Conservation (phyloP, 2,113 vertebrate genomes). For the Pavo muticus region DNA sequence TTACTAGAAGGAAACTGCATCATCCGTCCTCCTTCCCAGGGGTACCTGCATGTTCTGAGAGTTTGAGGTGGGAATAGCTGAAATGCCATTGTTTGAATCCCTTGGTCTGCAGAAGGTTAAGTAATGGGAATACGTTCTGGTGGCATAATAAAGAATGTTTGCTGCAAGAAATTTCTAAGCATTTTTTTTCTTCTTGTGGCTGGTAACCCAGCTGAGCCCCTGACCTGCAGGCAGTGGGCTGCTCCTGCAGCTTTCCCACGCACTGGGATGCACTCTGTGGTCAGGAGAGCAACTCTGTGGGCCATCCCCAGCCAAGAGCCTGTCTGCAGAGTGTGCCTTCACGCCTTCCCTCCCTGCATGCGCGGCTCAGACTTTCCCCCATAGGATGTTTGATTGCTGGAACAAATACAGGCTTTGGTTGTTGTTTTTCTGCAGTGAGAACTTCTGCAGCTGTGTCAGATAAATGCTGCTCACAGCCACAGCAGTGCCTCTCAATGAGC, state of each 20-base stretch:
- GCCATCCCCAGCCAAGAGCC: too few species aligned
- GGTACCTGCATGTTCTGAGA: not conserved
- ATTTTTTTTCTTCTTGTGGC: not conserved
- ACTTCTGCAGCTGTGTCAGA: conserved; percentile 1
- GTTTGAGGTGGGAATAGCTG: accelerated
- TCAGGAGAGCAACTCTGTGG: too few species aligned
- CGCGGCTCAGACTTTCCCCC: not conserved
- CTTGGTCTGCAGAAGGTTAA: not conserved
- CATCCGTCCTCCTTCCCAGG: not conserved
- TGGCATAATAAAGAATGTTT: not conserved
- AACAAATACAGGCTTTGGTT: conserved; percentile 17
- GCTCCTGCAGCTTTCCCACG: not conserved
- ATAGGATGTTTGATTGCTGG: not conserved
- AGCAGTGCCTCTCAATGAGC: conserved; percentile 35
- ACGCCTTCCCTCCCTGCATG: not conserved
- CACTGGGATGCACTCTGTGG: not conserved
- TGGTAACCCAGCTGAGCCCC: not conserved
- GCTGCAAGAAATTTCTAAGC: not conserved
- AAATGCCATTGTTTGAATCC: not conserved
- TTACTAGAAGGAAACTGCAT: not conserved
- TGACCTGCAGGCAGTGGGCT: not conserved
- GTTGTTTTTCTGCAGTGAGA: not conserved
- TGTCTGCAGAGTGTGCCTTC: not conserved
- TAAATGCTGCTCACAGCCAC: conserved; percentile 13
- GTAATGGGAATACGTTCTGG: not conserved